phyloP scores from a whole-genome alignment of 2,797 vertebrate genomes.

The Coluber constrictor region DNA sequence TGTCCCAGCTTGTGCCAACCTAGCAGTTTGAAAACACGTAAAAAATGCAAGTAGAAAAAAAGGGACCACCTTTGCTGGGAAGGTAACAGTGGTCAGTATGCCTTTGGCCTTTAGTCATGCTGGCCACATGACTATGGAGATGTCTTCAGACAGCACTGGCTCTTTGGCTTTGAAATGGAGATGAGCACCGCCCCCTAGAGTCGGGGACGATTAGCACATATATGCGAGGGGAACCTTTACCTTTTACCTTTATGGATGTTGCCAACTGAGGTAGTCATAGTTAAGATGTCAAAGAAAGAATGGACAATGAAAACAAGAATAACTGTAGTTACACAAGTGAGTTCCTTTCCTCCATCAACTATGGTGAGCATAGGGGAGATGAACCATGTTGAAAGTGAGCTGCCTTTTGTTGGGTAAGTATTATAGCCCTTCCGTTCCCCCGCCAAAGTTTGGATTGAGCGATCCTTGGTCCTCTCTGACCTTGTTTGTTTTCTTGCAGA shows the following conservation, averaged over 20 bases:
- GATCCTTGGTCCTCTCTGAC: neutral
- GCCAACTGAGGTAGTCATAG: neutral
- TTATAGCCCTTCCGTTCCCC: neutral
- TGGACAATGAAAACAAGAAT: neutral
- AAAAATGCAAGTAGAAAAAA: no score
- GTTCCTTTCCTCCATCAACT: neutral
- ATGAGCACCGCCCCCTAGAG: no score
- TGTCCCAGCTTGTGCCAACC: no score
- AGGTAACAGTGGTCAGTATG: no score
- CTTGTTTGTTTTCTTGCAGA: neutral
- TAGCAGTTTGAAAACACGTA: no score
- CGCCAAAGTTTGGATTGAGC: neutral
- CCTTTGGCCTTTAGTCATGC: no score
- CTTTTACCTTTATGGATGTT: neutral
- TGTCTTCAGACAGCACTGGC: no score
- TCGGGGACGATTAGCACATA: no score
- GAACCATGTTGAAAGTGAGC: neutral
- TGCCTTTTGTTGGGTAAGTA: neutral
- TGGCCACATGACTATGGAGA: no score
- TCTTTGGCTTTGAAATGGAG: no score
- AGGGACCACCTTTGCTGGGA: no score
- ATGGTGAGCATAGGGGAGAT: neutral
- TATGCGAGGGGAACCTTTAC: no score
- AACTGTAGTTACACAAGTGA: neutral
- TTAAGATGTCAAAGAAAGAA: neutral